Evolutionary conservation across 2,113 vertebrate genomes (phyloP).

Genomic region (Python bivittatus): DNA sequence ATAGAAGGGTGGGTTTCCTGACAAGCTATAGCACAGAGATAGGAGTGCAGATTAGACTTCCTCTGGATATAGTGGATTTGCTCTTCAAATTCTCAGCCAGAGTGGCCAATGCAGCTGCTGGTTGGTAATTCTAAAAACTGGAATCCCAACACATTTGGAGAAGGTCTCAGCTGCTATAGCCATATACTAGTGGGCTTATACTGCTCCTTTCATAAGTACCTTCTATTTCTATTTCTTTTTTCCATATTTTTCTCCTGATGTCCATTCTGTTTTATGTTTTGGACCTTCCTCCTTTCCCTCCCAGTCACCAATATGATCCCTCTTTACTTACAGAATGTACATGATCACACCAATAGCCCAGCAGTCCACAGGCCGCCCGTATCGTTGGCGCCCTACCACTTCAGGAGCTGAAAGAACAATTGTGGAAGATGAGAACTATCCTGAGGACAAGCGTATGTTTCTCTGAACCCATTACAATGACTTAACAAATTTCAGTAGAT

Average conservation of each 20-base stretch:
- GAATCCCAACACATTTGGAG: background rate
- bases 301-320: background rate
- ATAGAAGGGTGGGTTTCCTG: slow-evolving; percentile 96
- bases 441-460: background rate
- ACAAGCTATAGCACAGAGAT: slow-evolving; percentile 78
- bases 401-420: slow-evolving; percentile 84
- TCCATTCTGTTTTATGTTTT: background rate
- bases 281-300: background rate
- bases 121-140: background rate
- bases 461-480: background rate
- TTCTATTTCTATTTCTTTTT: background rate
- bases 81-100: background rate
- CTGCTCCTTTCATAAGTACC: background rate
- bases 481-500: background rate
- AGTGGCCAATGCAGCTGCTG: too few species aligned
- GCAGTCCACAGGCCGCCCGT: slow-evolving; percentile 94
- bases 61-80: background rate
- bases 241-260: background rate
- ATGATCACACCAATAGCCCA: slow-evolving; percentile 98
- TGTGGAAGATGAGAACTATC: slow-evolving; percentile 19
- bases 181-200: background rate
- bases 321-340: slow-evolving; percentile 93
- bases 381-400: slow-evolving; percentile 95
- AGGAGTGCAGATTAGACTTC: background rate
- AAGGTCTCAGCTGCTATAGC: background rate